A percentile compares a stretch with the other conserved stretches of the same genome.
These are phyloP conservation scores for Morelia viridis DNA, from an alignment of 2,797 vertebrate species.

Conservation along the genomic window DNA sequence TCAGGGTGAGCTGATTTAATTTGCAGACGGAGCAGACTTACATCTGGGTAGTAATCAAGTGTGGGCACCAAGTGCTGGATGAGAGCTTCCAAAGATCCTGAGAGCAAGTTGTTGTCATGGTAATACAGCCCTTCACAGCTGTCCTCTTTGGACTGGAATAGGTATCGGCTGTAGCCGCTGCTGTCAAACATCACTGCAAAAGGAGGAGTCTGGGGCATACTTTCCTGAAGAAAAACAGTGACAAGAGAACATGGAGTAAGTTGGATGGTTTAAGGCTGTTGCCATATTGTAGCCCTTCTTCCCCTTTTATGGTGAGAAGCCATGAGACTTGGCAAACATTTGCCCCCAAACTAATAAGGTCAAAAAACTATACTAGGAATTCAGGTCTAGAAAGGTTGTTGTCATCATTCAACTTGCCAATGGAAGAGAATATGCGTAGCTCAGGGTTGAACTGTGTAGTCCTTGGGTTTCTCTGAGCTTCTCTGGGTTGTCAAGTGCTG, in stretches of 20 bases:
- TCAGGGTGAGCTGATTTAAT: not conserved
- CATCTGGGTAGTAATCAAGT: conserved; percentile 91
- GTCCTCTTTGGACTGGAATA: conserved; percentile 84
- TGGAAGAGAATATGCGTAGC: too few species aligned
- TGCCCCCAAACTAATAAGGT: not conserved
- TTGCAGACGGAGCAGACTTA: conserved; percentile 70
- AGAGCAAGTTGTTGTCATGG: conserved; percentile 90
- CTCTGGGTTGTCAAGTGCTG: too few species aligned
- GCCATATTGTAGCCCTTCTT: not conserved
- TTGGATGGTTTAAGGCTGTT: not conserved
- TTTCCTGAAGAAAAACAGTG: conserved; percentile 74
- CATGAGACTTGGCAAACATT: not conserved
- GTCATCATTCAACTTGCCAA: not conserved
- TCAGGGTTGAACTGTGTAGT: too few species aligned
- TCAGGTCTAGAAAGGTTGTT: not conserved
- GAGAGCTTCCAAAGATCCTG: conserved; percentile 92
- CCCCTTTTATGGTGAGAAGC: not conserved
- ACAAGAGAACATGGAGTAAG: not conserved
- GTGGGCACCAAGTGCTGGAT: conserved; percentile 91
- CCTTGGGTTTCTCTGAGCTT: too few species aligned
- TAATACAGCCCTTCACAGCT: conserved; percentile 83
- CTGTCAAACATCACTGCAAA: conserved; percentile 87
- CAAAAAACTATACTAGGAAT: not conserved
- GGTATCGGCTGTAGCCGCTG: conserved; percentile 84
- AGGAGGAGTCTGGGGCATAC: conserved; percentile 92